These are phyloP conservation scores for Telmatherina bonti DNA, from an alignment of 2,797 vertebrate genomes.

Conservation along the genomic window DNA sequence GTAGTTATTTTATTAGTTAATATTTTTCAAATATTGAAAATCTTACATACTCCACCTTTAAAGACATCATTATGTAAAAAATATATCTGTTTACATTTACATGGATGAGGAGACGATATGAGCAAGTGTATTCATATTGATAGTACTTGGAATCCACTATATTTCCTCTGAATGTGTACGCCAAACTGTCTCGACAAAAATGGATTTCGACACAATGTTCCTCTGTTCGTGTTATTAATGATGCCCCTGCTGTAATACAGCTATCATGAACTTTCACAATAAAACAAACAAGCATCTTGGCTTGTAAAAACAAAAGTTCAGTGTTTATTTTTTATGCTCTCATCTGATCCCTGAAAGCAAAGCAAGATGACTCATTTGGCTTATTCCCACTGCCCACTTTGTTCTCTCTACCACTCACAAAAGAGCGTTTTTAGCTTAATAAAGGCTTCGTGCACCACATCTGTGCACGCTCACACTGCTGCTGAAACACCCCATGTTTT, in stretches of 20 bases:
- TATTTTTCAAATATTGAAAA: too few relatives aligned
- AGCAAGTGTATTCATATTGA: too few relatives aligned
- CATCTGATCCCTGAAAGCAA: slow-evolving; percentile 36
- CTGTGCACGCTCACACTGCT: not conserved
- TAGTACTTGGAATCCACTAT: too few relatives aligned
- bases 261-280: slow-evolving; percentile 6
- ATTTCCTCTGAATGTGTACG: too few relatives aligned
- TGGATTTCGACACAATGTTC: too few relatives aligned
- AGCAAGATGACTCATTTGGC: slow-evolving; percentile 53
- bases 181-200: too few relatives aligned
- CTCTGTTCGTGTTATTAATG: too few relatives aligned
- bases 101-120: too few relatives aligned
- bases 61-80: too few relatives aligned
- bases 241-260: not conserved
- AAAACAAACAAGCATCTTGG: slow-evolving; percentile 30
- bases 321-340: slow-evolving; percentile 15
- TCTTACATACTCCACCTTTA: too few relatives aligned
- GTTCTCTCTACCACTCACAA: slow-evolving; percentile 51
- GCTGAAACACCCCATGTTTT: slow-evolving; percentile 2
- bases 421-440: slow-evolving; percentile 64
- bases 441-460: slow-evolving; percentile 23
- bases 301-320: slow-evolving; percentile 12
- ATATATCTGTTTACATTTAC: too few relatives aligned
- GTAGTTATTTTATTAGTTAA: too few relatives aligned
- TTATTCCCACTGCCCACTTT: slow-evolving; percentile 47